Evolutionary conservation across 2,113 vertebrate species (phyloP).

Genomic region (Tringa solitaria): DNA sequence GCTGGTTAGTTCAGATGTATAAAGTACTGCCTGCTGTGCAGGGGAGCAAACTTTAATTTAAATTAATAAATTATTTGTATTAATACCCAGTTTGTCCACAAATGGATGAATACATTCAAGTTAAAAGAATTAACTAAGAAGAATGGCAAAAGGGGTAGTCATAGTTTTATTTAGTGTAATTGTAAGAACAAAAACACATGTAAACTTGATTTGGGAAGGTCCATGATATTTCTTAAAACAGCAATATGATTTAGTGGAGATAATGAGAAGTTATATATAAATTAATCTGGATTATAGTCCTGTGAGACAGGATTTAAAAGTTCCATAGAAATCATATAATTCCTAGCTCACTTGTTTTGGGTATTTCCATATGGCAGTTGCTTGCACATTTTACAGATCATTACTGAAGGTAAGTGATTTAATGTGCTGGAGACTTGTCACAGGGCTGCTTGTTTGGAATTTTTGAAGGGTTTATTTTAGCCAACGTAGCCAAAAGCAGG

Average conservation of each 20-base stretch:
- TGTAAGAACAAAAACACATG: neutral
- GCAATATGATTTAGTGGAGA: neutral
- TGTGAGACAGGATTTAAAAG: neutral
- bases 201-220: neutral
- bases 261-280: neutral
- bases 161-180: neutral
- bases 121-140: neutral
- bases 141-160: neutral
- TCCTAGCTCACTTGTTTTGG: neutral
- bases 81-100: neutral
- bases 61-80: neutral
- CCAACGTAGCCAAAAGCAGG: neutral
- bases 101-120: neutral
- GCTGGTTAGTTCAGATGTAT: neutral
- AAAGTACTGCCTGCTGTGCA: neutral
- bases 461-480: constrained; percentile 4
- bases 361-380: neutral
- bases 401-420: neutral
- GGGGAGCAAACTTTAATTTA: neutral
- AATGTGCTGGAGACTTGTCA: neutral
- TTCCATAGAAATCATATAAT: neutral
- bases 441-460: neutral
- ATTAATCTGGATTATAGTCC: constrained; percentile 13
- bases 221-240: neutral
- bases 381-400: neutral